Evolutionary conservation across 1,140 invertebrate genomes (phyloP).

Genomic region (Homarus americanus): DNA sequence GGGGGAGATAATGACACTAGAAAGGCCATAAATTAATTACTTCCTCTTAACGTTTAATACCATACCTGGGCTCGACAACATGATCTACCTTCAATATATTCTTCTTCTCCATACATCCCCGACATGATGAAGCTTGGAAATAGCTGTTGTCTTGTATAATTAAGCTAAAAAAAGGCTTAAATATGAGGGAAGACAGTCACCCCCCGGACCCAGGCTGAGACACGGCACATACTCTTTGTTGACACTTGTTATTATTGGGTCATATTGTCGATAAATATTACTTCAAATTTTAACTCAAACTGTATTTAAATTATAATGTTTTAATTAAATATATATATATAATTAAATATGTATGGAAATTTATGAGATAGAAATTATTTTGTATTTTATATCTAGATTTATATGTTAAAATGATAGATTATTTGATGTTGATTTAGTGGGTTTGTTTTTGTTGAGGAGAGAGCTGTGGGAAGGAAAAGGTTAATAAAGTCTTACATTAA

Average conservation of each 20-base stretch:
- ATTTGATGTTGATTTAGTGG: too few species aligned
- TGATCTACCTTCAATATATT: conserved; percentile 19
- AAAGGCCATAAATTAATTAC: neutral
- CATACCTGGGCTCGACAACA: conserved; percentile 43
- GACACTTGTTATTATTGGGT: neutral
- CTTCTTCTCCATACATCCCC: conserved; percentile 38
- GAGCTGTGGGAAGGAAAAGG: too few species aligned
- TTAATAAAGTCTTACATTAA: too few species aligned
- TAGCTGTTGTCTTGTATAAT: neutral
- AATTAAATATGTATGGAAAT: too few species aligned
- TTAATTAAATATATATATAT: too few species aligned
- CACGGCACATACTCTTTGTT: neutral
- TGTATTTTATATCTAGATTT: too few species aligned
- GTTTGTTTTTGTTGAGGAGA: too few species aligned
- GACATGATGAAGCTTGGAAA: conserved; percentile 1
- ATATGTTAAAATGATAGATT: too few species aligned
- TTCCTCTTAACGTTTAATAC: too few species aligned
- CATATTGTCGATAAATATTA: neutral
- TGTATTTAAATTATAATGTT: too few species aligned
- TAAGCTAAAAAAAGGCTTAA: neutral
- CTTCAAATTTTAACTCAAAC: too few species aligned
- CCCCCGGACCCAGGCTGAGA: neutral
- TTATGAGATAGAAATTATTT: too few species aligned
- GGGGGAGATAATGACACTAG: neutral
- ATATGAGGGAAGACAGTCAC: neutral